Conservation (phyloP, 1,140 invertebrate genomes). For the Calephelis nemesis region DNA sequence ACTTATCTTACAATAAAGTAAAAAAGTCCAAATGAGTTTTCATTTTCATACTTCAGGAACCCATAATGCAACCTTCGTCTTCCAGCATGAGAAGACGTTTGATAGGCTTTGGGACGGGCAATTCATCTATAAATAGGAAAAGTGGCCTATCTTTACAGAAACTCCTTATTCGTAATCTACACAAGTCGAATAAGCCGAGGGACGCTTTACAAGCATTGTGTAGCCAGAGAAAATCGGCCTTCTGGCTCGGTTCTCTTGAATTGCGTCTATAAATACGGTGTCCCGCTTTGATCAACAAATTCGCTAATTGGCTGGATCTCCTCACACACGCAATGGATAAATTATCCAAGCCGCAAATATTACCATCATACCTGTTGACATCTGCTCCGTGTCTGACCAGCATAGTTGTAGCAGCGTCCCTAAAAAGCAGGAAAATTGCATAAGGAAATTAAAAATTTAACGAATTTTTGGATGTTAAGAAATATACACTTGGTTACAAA, state of each 20-base stretch:
- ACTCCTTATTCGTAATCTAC: conserved; percentile 58
- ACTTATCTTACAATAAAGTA: conserved; percentile 46
- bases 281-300: conserved; percentile 67
- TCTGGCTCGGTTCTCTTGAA: conserved; percentile 33
- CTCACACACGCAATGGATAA: conserved; percentile 63
- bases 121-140: conserved; percentile 41
- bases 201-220: conserved; percentile 48
- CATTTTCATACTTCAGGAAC: neutral
- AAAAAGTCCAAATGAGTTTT: conserved; percentile 24
- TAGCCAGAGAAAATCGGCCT: conserved; percentile 46
- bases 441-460: too few species aligned
- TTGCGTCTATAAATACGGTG: conserved; percentile 44
- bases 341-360: conserved; percentile 68
- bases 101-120: conserved; percentile 66
- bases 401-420: conserved; percentile 62
- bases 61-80: conserved; percentile 43
- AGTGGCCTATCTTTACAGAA: conserved; percentile 43
- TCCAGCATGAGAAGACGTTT: conserved; percentile 72
- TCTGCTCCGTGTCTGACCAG: conserved; percentile 73
- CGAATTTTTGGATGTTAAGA: too few species aligned
- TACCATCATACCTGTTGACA: conserved; percentile 67
- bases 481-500: too few species aligned
- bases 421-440: conserved; percentile 38
- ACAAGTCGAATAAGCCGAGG: conserved; percentile 51
- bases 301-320: conserved; percentile 49